Evolutionary conservation across 2,797 vertebrate genomes (phyloP).

Genomic region (Clarias pachynema): DNA sequence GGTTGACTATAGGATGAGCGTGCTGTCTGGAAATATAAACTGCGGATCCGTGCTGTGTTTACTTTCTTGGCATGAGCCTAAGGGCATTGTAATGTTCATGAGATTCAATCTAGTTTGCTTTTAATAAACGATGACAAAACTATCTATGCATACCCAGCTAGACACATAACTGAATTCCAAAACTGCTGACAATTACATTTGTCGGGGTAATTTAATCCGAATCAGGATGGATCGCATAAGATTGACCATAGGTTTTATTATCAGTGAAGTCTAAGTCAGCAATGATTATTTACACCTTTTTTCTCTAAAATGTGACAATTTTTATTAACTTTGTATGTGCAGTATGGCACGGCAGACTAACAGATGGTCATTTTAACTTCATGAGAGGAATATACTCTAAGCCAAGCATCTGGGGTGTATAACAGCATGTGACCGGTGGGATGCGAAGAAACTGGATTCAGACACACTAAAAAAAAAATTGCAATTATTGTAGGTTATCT

Average conservation of each 20-base stretch:
- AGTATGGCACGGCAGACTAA: slow-evolving; percentile 7
- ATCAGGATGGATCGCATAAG: not conserved
- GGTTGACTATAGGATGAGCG: slow-evolving; percentile 6
- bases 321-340: slow-evolving; percentile 9
- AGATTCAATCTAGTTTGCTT: slow-evolving; percentile 40
- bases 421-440: slow-evolving; percentile 3
- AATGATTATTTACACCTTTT: not conserved
- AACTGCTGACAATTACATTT: slow-evolving; percentile 44
- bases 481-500: not conserved
- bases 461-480: not conserved
- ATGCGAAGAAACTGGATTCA: not conserved
- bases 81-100: slow-evolving; percentile 43
- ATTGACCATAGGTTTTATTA: slow-evolving; percentile 3
- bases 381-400: not conserved
- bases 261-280: not conserved
- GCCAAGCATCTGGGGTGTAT: slow-evolving; percentile 18
- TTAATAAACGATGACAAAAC: slow-evolving; percentile 45
- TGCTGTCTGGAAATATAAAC: slow-evolving; percentile 48
- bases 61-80: slow-evolving; percentile 54
- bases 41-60: slow-evolving; percentile 58
- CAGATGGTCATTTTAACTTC: slow-evolving; percentile 30
- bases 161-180: slow-evolving; percentile 24
- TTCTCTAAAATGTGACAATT: not conserved
- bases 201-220: slow-evolving; percentile 2
- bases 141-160: slow-evolving; percentile 19